Evolutionary conservation across 2,797 vertebrate genomes (phyloP).

Genomic region (Sebastes variabilis): DNA sequence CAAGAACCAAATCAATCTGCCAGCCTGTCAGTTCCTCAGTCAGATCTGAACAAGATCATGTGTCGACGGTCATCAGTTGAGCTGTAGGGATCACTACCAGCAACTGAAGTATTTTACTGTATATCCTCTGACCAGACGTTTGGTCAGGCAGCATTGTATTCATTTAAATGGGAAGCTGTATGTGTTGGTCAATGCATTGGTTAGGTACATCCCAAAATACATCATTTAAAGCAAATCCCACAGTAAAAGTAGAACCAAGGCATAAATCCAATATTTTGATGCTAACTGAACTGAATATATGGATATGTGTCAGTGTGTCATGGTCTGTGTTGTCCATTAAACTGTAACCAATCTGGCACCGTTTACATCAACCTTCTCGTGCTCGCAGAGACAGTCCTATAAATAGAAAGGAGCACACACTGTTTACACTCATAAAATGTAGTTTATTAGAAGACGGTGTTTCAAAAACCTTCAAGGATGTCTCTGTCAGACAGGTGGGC

Average conservation of each 20-base stretch:
- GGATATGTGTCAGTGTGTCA: background rate
- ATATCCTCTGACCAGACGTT: background rate
- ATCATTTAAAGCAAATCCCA: background rate
- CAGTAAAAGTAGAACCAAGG: background rate
- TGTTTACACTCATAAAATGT: background rate
- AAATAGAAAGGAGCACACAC: background rate
- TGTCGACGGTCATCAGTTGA: constrained; percentile 16
- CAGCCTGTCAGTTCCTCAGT: constrained; percentile 15
- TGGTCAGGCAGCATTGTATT: background rate
- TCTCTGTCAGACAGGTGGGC: background rate
- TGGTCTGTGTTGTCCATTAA: background rate
- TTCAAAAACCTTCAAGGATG: background rate
- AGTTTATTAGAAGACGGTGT: background rate
- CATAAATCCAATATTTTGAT: background rate
- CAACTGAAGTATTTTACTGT: background rate
- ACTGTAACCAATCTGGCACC: background rate
- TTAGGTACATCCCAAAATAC: background rate
- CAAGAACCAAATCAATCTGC: constrained; percentile 48
- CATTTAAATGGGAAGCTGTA: background rate
- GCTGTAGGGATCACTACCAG: background rate
- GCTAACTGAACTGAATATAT: background rate
- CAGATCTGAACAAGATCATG: constrained; percentile 27
- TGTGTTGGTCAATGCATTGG: background rate
- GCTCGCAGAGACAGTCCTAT: background rate
- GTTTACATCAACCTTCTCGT: background rate